Evolutionary conservation across 2,113 vertebrate species (phyloP).

Genomic region (Orcinus orca): DNA sequence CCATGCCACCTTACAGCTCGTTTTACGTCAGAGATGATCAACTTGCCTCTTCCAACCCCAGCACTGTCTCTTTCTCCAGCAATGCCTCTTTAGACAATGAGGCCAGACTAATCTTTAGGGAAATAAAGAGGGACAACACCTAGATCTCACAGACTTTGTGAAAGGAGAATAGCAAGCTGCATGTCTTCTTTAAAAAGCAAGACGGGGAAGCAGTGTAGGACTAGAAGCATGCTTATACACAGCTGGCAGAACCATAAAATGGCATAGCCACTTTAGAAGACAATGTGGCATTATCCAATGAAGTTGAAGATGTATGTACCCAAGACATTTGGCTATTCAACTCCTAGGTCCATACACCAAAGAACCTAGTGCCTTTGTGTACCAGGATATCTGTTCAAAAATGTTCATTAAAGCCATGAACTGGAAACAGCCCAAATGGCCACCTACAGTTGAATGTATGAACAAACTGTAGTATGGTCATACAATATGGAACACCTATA

Average conservation of each 20-base stretch:
- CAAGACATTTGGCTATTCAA: neutral
- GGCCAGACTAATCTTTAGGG: neutral
- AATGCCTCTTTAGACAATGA: slow-evolving; percentile 1
- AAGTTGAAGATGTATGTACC: neutral
- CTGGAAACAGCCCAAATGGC: neutral
- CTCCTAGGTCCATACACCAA: neutral
- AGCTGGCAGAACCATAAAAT: neutral
- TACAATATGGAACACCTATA: neutral
- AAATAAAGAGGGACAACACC: neutral
- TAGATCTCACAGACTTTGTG: neutral
- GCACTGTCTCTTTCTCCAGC: neutral
- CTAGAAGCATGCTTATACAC: neutral
- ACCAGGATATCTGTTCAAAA: neutral
- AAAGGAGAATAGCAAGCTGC: neutral
- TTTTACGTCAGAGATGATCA: neutral
- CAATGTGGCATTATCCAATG: neutral
- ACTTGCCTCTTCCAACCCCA: neutral
- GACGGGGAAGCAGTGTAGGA: neutral
- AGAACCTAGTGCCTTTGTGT: neutral
- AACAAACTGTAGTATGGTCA: neutral
- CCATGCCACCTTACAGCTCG: neutral
- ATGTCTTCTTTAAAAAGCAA: neutral
- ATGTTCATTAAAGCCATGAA: slow-evolving; percentile 10
- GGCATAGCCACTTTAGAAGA: neutral
- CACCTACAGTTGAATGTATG: neutral